These are phyloP conservation scores for Drosophila bifasciata DNA, from an alignment of 1,140 invertebrate genomes.

Conservation along the genomic window DNA sequence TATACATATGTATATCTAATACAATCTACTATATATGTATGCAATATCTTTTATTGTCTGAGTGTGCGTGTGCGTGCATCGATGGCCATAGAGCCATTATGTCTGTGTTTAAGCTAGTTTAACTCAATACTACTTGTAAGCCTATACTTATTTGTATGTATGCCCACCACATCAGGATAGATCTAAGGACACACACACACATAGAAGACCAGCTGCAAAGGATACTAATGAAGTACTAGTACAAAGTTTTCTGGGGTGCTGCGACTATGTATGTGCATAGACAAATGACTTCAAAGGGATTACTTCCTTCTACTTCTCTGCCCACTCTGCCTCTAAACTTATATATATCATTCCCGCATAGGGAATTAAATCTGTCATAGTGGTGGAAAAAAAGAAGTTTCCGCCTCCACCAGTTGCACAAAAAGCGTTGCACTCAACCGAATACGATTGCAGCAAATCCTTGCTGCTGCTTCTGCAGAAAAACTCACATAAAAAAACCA, in stretches of 20 bases:
- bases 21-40: too few relatives aligned
- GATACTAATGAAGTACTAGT: conserved; percentile 34
- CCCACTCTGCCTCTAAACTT: conserved; percentile 12
- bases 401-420: conserved; percentile 2
- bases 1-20: conserved; percentile 28
- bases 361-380: conserved; percentile 31
- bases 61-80: conserved; percentile 48
- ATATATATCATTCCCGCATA: conserved; percentile 26
- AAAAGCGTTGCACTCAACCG: conserved; percentile 7
- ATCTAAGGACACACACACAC: conserved; percentile 12
- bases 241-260: conserved; percentile 3
- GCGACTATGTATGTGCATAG: conserved; percentile 2
- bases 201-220: not conserved
- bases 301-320: not conserved
- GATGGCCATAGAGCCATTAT: conserved; percentile 56
- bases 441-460: conserved; percentile 25
- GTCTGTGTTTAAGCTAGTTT: conserved; percentile 61
- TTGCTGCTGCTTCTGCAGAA: not conserved
- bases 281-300: conserved; percentile 30
- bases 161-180: conserved; percentile 26
- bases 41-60: conserved; percentile 16
- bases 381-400: conserved; percentile 12
- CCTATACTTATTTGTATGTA: conserved; percentile 57
- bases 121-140: conserved; percentile 56
- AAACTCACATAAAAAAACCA: conserved; percentile 1